Conservation (phyloP, 2,888 invertebrate species). For the Epiblema foenella region DNA sequence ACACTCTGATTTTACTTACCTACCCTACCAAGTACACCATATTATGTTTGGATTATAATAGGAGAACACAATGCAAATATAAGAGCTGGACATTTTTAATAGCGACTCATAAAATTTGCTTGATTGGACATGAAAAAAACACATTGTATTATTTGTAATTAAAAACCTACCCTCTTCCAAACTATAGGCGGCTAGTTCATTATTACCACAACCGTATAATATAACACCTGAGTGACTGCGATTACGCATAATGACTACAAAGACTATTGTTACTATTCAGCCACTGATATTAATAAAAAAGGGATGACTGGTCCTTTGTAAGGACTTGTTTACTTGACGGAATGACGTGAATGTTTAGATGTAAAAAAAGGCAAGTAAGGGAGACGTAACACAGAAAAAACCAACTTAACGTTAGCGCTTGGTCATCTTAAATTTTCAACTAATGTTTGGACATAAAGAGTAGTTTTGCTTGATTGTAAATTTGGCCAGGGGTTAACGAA, state of each 20-base stretch:
- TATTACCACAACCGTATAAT: slow-evolving; percentile 70
- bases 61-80: slow-evolving; percentile 17
- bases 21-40: neutral
- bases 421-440: slow-evolving; percentile 50
- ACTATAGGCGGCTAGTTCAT: slow-evolving; percentile 62
- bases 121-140: slow-evolving; percentile 33
- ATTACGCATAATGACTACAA: slow-evolving; percentile 78
- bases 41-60: slow-evolving; percentile 12
- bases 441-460: slow-evolving; percentile 51
- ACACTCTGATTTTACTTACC: neutral
- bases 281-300: slow-evolving; percentile 80
- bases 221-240: slow-evolving; percentile 80
- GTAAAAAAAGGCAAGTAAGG: slow-evolving; percentile 66
- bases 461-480: slow-evolving; percentile 49
- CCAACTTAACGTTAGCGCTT: slow-evolving; percentile 53
- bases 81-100: slow-evolving; percentile 27
- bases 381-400: slow-evolving; percentile 61
- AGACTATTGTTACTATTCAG: slow-evolving; percentile 77
- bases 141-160: slow-evolving; percentile 41
- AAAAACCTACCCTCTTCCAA: slow-evolving; percentile 40
- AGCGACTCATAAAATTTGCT: slow-evolving; percentile 37
- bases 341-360: slow-evolving; percentile 76
- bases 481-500: slow-evolving; percentile 47
- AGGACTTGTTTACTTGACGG: slow-evolving; percentile 75
- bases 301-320: slow-evolving; percentile 75